Evolutionary conservation across 2,888 invertebrate genomes (phyloP), one percentile per base, ranked within the genome.

Genomic region (Sphaerophoria taeniata): DNA sequence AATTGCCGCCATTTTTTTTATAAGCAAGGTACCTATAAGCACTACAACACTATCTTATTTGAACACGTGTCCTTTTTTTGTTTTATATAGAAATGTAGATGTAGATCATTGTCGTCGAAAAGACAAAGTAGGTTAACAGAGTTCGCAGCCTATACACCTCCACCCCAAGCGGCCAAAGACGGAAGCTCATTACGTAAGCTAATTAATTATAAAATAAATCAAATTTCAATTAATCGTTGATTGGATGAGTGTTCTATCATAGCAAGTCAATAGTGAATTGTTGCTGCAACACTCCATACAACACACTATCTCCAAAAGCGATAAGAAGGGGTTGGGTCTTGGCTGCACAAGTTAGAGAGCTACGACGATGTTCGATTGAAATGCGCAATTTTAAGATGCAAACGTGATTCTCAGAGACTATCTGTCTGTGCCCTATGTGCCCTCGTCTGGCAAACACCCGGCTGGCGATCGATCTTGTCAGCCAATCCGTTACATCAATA

Each of bases 11-110:
- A 61, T 43, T 43, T 7, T 39, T 39, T 39, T 39, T 39, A 14
- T 16, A 31, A 24, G 24, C 24, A 24, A 24, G 24, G 24, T 2
- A 24, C 24, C 24, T 24, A 24, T 24, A 24, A 24, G 24, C 2
- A 24, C 24, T 2, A 24, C 24, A 24, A 2, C 36, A 2, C 36
- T 56, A 76, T 69, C 51, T 63, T 51, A 78, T 70, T 73, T 56
- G 73, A 83, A 83, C 82, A 83, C 82, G 82, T 83, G 82, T 83
- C 82, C 82, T 83, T 78, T 67, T 34, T 53, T 51, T 51, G 49
- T 9, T 43, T 9, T 43, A 9, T 6, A 43, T 0, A 43, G 63
- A 24, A 24, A 24, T 24, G 2, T 24, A 24, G 24, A 24, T 24
- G 24, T 14, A 73, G 73, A 83, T 83, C 82, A 58, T 16, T 34